Base-by-base conservation (phyloP, 35 echinoderm and acorn worm species). In the Patiria miniata region DNA sequence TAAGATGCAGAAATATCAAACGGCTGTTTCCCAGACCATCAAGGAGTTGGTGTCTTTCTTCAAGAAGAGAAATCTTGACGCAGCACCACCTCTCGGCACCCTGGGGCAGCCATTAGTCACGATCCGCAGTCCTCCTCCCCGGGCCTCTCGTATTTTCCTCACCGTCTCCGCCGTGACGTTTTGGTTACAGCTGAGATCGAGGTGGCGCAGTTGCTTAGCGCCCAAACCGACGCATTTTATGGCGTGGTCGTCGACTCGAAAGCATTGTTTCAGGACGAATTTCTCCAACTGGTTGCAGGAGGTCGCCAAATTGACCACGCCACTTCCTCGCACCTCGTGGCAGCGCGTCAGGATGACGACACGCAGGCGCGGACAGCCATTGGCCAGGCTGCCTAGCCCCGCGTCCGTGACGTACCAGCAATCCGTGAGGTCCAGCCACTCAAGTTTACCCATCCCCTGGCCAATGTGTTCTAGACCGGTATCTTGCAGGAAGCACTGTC, bases 171-270 rank as follows among this genome's bases (percentile, higher is more conserved):
- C 37, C 19, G 93, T 77, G 47, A 91, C 84, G 26, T 88, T 87
- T 19, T 83, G 73, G 79, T 94, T 94, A 84, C 77, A 87, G 47
- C 86, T 84, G 22, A 94, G 57, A 40, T 94, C 88, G n/a, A 94
- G 80, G 52, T 94, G 55, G 7, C 61, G 54, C 1, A 94, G 34
- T 19, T 82, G 78, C 39, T 38, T 33, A 28, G 69, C 85, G 40
- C 80, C 51, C 1, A 86, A 50, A 2, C 83, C 86, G 1, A 94
- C 50, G 83, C 81, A 94, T 44, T 61, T 77, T 16, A 94, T 50
- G 7, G 85, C 79, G 15, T 81, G 78, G 16, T 81, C 37, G 61
- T 88, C 88, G 26, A 94, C 26, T 17, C 80, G 58, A 47, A 91
- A 94, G 69, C 93, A 94, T 28, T 87, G 79, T 0, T 81, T 39